These are phyloP conservation scores for Bradypus variegatus DNA, from an alignment of 2,797 vertebrate genomes.

Conservation along the genomic window DNA sequence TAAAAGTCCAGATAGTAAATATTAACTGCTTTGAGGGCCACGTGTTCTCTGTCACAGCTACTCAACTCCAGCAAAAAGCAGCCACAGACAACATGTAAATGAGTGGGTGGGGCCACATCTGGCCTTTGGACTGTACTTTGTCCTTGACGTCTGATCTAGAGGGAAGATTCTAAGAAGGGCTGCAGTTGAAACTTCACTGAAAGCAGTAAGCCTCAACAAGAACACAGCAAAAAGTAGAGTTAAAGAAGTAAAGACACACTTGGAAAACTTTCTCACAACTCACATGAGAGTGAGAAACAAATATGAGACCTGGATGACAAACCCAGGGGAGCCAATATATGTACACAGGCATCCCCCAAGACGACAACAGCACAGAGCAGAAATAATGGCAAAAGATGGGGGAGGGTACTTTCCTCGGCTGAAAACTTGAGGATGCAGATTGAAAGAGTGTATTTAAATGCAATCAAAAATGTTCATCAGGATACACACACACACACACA, in stretches of 20 bases:
- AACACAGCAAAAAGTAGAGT: not conserved
- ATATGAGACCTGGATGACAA: not conserved
- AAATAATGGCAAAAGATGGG: not conserved
- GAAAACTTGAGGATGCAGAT: not conserved
- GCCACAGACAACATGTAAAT: too few relatives aligned
- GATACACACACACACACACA: too few relatives aligned
- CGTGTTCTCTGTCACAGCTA: not conserved
- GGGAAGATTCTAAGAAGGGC: not conserved
- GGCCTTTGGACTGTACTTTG: not conserved
- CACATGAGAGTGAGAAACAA: not conserved
- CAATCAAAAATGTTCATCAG: not conserved
- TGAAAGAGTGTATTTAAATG: slow-evolving; percentile 1
- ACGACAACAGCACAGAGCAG: not conserved
- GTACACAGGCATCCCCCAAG: not conserved
- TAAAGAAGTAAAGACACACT: not conserved
- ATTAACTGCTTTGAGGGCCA: not conserved
- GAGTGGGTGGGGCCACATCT: not conserved
- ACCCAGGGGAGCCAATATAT: not conserved
- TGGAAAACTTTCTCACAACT: not conserved
- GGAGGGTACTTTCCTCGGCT: not conserved
- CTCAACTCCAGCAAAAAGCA: not conserved
- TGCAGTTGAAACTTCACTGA: not conserved
- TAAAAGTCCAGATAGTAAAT: not conserved
- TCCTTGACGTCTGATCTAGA: not conserved
- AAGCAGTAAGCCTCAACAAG: not conserved